A percentile compares a stretch with the other conserved stretches of the same genome.
Evolutionary conservation across 2,113 vertebrate species (phyloP).

Genomic region (Neoarius graeffei): DNA sequence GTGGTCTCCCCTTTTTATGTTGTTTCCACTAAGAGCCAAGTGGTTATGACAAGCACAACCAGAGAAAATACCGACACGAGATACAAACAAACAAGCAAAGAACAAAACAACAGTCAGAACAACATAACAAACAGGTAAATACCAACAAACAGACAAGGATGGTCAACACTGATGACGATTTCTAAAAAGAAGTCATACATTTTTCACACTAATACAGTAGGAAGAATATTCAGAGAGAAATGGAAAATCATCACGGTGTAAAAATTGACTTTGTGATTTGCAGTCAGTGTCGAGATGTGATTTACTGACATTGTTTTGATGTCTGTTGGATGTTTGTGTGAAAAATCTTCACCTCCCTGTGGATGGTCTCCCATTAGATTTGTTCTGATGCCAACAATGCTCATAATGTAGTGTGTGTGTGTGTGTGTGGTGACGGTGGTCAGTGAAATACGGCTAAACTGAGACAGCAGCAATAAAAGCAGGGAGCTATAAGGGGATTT

Average conservation of each 20-base stretch:
- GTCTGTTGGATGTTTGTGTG: background rate
- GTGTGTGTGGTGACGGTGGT: conserved; percentile 21
- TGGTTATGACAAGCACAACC: background rate
- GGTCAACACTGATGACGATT: background rate
- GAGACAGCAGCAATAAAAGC: background rate
- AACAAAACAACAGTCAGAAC: background rate
- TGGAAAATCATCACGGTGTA: too few species aligned
- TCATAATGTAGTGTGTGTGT: background rate
- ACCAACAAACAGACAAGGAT: background rate
- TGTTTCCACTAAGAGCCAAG: too few species aligned
- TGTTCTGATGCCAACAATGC: background rate
- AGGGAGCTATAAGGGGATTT: conserved; percentile 41
- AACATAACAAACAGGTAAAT: background rate
- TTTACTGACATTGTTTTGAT: background rate
- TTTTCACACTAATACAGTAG: background rate
- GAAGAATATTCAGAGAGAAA: background rate
- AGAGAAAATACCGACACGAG: background rate
- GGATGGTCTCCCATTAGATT: background rate
- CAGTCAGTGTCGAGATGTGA: background rate
- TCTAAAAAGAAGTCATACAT: background rate
- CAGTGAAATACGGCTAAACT: background rate
- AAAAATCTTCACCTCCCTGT: background rate
- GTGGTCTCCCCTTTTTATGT: too few species aligned
- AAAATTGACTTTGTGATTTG: too few species aligned
- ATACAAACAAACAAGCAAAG: background rate